Percentiles rank a stretch among this genome's conserved stretches.
These are phyloP conservation scores for Polyodon spathula DNA, from an alignment of 2,113 vertebrate species.

Conservation along the genomic window DNA sequence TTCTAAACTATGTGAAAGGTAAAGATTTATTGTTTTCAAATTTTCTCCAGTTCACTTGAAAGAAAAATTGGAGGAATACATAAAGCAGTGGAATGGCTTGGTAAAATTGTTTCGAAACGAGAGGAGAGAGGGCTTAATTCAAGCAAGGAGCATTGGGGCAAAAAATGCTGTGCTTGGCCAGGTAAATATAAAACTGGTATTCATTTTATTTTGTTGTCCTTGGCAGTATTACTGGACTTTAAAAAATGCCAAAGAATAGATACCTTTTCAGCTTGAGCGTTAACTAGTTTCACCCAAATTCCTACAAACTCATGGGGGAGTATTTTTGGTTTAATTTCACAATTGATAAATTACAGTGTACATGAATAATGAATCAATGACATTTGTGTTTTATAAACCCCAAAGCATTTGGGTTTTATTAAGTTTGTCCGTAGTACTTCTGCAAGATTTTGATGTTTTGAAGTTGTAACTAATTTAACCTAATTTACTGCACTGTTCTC, in stretches of 20 bases:
- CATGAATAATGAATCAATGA: too few species aligned
- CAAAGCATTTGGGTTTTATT: too few species aligned
- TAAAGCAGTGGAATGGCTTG: constrained; percentile 92
- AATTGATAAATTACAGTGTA: too few species aligned
- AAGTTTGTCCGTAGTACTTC: too few species aligned
- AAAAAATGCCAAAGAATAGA: too few species aligned
- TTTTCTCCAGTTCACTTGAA: constrained; percentile 75
- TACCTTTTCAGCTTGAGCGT: neutral
- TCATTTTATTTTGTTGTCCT: neutral
- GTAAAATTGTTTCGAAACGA: constrained; percentile 92
- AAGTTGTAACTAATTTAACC: too few species aligned
- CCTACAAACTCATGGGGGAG: too few species aligned
- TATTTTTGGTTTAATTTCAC: too few species aligned
- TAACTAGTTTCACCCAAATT: neutral
- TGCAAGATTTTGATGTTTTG: too few species aligned
- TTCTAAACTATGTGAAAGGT: too few species aligned
- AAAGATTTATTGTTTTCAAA: constrained; percentile 18
- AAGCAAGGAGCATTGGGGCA: constrained; percentile 93
- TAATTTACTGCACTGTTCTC: too few species aligned
- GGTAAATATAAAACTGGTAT: constrained; percentile 47
- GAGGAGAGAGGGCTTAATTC: constrained; percentile 92
- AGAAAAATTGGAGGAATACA: constrained; percentile 81
- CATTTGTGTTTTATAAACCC: too few species aligned
- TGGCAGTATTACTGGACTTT: neutral
- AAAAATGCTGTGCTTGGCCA: constrained; percentile 84